A percentile compares a stretch with the other conserved stretches of the same genome.
These are phyloP conservation scores for Dendrocopos noguchii DNA, from an alignment of 2,113 vertebrate genomes.

Conservation along the genomic window DNA sequence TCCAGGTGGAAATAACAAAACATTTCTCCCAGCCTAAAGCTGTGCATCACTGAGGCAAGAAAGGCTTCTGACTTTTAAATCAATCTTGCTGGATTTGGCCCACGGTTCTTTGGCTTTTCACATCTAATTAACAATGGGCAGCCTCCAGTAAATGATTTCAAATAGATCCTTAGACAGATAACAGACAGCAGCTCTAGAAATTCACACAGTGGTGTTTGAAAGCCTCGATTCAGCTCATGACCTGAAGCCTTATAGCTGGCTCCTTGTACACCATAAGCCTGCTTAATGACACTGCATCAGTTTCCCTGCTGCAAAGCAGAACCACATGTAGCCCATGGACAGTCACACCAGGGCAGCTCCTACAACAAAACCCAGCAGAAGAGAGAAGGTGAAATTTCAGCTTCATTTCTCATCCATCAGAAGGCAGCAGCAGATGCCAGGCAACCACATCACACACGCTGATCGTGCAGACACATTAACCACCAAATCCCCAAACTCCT, in stretches of 20 bases:
- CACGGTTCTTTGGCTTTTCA: not conserved
- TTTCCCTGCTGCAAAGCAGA: not conserved
- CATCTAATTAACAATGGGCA: not conserved
- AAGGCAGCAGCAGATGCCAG: not conserved
- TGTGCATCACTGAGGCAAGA: not conserved
- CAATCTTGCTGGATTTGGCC: not conserved
- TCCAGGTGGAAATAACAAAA: not conserved
- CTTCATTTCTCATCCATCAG: not conserved
- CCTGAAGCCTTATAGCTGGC: no score
- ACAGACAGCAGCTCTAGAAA: not conserved
- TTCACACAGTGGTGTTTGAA: not conserved
- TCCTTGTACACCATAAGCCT: not conserved
- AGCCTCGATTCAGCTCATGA: not conserved
- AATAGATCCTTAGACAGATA: not conserved
- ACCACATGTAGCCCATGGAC: not conserved
- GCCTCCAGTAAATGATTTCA: not conserved
- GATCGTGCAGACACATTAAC: not conserved
- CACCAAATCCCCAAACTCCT: not conserved
- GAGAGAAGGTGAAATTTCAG: not conserved
- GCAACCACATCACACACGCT: not conserved
- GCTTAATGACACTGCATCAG: rapidly evolving
- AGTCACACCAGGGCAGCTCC: not conserved
- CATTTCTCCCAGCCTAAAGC: not conserved
- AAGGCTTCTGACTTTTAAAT: not conserved
- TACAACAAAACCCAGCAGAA: not conserved